A percentile compares a stretch with the other conserved stretches of the same genome.
phyloP scores from a whole-genome alignment of 2,888 invertebrate genomes.

The Lasius platythorax region DNA sequence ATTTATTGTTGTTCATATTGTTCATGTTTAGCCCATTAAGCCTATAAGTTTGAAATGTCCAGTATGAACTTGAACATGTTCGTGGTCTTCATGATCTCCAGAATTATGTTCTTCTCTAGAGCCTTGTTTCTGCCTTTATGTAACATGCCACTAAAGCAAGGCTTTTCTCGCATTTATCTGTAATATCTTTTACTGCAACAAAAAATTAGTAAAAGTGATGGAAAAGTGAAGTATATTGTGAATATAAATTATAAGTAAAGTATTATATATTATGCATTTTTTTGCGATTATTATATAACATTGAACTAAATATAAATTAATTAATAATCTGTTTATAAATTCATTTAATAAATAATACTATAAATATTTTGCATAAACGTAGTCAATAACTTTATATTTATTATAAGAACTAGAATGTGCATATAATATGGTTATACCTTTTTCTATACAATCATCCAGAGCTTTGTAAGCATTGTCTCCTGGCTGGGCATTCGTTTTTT shows the following conservation, averaged over 20 bases:
- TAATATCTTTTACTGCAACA: conserved; percentile 11
- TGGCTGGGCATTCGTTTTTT: background rate
- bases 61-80: no score
- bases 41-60: no score
- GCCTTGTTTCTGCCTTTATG: background rate
- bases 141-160: background rate
- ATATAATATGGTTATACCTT: background rate
- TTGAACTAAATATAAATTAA: background rate
- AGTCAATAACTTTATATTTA: background rate
- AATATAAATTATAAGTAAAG: background rate
- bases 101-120: background rate
- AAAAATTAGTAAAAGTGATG: background rate
- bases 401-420: background rate
- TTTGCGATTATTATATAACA: background rate
- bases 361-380: background rate
- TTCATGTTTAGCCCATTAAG: no score
- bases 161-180: conserved; percentile 5
- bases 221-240: background rate
- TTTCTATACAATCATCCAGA: background rate
- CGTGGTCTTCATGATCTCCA: background rate
- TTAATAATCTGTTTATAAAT: background rate
- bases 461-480: background rate
- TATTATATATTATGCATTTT: background rate
- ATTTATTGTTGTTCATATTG: background rate
- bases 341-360: background rate